phyloP scores from a whole-genome alignment of 2,113 vertebrate species.

The Melanerpes aurifrons region DNA sequence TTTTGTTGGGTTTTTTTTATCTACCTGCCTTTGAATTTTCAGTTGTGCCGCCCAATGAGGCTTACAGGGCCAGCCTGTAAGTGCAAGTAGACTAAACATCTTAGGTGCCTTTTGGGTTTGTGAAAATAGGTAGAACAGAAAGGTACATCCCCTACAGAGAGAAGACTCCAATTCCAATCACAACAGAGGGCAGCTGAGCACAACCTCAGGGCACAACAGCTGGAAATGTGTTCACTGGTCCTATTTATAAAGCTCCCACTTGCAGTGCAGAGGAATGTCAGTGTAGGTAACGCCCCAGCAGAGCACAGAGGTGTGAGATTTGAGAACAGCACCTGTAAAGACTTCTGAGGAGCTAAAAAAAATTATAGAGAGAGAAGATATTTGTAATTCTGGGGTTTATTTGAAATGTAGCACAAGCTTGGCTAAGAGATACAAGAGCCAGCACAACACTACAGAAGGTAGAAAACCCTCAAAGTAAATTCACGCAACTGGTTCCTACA shows the following conservation, averaged over 20 bases:
- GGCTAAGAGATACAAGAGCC: neutral
- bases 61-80: neutral
- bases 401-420: neutral
- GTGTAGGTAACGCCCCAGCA: neutral
- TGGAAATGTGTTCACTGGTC: neutral
- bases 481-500: neutral
- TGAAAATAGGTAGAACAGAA: neutral
- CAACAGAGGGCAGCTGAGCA: neutral
- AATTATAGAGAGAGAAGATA: too few relatives aligned
- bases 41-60: neutral
- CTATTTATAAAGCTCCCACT: neutral
- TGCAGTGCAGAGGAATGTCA: rapidly evolving
- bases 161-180: neutral
- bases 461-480: neutral
- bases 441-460: neutral
- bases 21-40: neutral
- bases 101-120: neutral
- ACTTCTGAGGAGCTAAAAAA: neutral
- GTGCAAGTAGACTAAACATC: neutral
- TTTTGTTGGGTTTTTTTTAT: neutral
- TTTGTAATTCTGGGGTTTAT: neutral
- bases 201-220: neutral
- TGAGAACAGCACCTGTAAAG: neutral
- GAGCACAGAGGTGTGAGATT: neutral
- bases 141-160: too few relatives aligned